Base-by-base conservation (phyloP, 2,113 vertebrate species). In the Rallus limicola region DNA sequence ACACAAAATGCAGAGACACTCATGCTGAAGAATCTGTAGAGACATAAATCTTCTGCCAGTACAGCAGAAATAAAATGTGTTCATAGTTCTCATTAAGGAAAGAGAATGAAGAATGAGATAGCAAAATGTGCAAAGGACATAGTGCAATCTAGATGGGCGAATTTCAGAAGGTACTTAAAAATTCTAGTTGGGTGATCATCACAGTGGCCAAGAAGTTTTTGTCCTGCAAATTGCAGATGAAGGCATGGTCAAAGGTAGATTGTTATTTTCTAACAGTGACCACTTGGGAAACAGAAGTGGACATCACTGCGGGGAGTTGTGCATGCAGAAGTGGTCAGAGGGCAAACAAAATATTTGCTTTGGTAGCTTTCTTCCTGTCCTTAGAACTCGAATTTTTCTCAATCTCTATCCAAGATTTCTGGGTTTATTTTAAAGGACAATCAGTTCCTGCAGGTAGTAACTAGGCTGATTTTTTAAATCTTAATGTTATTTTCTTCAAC, bases 191-290 rank as follows among this genome's bases (percentile, higher is more conserved):
- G 17, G 5, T 52, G 44, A 85, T 62, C 70, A 81, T 31, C 31
- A 64, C 44, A 59, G 50, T 3, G 3, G 53, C 44, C 84, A 77
- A 74, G 88, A 70, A 86, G n/a, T 67, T 88, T 74, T 91, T 78
- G 40, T 90, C 17, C 71, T 92, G 67, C 92, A 69, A 94, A 94
- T 92, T 91, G 80, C 46, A 81, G 28, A 40, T 71, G 70, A 94
- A 82, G 25, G 23, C 21, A 63, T 17, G 19, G 52, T 71, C 60
- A 82, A 68, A 93, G 31, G 62, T 48, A 64, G 33, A n/a, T 52
- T 82, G 13, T 69, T 72, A 82, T 74, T 68, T 79, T 79, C 65
- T 71, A 58, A 58, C 5, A 25, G 46, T 52, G 42, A 53, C 42
- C 26, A 62, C 25, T 78, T 0, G 1, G 25, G 84, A 93, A 46